These are phyloP conservation scores for Paralichthys olivaceus DNA, from an alignment of 2,113 vertebrate species.

Conservation along the genomic window DNA sequence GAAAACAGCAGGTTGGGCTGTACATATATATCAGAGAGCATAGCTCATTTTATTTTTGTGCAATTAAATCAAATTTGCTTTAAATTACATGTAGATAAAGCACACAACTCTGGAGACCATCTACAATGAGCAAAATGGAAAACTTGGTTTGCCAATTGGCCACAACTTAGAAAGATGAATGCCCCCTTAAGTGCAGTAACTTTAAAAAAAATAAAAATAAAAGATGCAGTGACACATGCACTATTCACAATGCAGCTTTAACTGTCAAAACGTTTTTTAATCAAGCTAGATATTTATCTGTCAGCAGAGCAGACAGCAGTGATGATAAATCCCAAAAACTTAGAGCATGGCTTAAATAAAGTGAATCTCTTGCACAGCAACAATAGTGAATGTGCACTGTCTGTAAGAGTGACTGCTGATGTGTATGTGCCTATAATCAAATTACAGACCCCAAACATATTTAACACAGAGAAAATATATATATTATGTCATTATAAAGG, in stretches of 20 bases:
- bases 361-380: neutral
- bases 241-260: neutral
- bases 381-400: neutral
- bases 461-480: neutral
- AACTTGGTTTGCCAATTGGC: neutral
- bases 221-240: constrained; percentile 4
- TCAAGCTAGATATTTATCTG: neutral
- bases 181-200: constrained; percentile 6
- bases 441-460: neutral
- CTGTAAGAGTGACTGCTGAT: neutral
- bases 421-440: neutral
- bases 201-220: neutral
- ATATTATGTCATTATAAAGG: neutral
- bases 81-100: neutral
- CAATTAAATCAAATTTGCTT: neutral
- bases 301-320: constrained; percentile 4
- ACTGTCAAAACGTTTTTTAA: neutral
- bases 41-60: neutral
- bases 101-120: neutral
- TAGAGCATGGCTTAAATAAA: neutral
- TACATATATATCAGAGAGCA: neutral
- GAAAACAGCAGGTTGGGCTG: neutral
- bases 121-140: neutral
- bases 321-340: neutral
- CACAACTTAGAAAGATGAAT: constrained; percentile 20